phyloP scores from a whole-genome alignment of 2,113 vertebrate genomes.

The Acanthisitta chloris region DNA sequence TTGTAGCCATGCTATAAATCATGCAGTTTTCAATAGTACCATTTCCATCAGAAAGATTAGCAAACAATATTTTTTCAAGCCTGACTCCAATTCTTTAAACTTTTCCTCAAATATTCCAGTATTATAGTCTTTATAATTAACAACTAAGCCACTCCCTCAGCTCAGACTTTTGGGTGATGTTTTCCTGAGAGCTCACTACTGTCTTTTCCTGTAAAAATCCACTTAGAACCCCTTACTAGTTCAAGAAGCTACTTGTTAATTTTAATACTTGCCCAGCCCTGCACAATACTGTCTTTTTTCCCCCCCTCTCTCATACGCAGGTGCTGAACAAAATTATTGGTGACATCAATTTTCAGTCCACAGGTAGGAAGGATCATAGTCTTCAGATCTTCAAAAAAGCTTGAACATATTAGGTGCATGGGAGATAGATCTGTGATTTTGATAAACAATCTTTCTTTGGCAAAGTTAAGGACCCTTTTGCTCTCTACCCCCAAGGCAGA shows the following conservation, averaged over 20 bases:
- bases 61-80: not conserved
- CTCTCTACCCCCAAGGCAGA: not conserved
- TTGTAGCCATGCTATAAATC: not conserved
- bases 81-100: not conserved
- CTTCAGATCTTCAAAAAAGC: not conserved
- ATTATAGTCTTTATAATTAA: not conserved
- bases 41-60: not conserved
- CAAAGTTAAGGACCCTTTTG: not conserved
- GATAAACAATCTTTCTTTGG: not conserved
- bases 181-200: not conserved
- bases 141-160: not conserved
- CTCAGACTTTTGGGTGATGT: not conserved
- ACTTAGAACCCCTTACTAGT: not conserved
- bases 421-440: not conserved
- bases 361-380: not conserved
- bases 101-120: not conserved
- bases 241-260: not conserved
- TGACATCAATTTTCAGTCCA: not conserved
- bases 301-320: accelerated
- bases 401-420: not conserved
- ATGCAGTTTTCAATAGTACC: not conserved
- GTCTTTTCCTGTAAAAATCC: not conserved
- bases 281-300: not conserved
- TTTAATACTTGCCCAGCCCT: not conserved
- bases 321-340: not conserved